A percentile compares a stretch with the other conserved stretches of the same genome.
Conservation (phyloP, 2,797 vertebrate genomes). For the Brachyrhaphis roseni region DNA sequence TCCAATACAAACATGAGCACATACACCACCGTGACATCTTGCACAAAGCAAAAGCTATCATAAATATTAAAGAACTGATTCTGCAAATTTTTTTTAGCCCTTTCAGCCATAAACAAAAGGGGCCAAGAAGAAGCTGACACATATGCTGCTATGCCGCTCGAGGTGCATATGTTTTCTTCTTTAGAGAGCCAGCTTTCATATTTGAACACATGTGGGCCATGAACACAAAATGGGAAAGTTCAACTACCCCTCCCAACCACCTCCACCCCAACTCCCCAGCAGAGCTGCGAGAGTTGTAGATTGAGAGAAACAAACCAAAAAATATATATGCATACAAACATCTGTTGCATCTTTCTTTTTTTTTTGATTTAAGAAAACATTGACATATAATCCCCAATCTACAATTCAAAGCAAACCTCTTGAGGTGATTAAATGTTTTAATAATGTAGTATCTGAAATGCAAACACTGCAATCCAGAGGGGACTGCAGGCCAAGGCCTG, state of each 20-base stretch:
- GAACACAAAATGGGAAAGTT: constrained; percentile 65
- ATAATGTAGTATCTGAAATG: constrained; percentile 30
- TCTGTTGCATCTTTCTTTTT: constrained; percentile 16
- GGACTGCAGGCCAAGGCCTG: constrained; percentile 39
- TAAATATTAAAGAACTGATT: constrained; percentile 74
- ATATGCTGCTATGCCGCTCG: constrained; percentile 55
- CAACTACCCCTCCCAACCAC: constrained; percentile 35
- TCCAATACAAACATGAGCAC: constrained; percentile 52
- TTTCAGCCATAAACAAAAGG: constrained; percentile 68
- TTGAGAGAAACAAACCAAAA: constrained; percentile 18
- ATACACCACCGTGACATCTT: constrained; percentile 19
- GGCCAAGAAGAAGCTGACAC: constrained; percentile 67
- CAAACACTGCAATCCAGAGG: constrained; percentile 39
- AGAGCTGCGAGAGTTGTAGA: constrained; percentile 40
- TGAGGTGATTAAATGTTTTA: constrained; percentile 29
- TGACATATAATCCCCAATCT: background rate
- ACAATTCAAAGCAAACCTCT: constrained; percentile 17
- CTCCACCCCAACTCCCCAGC: constrained; percentile 13
- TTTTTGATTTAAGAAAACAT: background rate
- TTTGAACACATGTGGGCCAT: constrained; percentile 52
- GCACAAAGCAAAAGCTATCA: constrained; percentile 54
- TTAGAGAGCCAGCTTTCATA: constrained; percentile 47
- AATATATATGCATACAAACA: background rate
- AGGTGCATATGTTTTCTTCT: constrained; percentile 15
- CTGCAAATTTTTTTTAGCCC: constrained; percentile 54